Conservation (phyloP, 2,113 vertebrate genomes). For the Engraulis encrasicolus region DNA sequence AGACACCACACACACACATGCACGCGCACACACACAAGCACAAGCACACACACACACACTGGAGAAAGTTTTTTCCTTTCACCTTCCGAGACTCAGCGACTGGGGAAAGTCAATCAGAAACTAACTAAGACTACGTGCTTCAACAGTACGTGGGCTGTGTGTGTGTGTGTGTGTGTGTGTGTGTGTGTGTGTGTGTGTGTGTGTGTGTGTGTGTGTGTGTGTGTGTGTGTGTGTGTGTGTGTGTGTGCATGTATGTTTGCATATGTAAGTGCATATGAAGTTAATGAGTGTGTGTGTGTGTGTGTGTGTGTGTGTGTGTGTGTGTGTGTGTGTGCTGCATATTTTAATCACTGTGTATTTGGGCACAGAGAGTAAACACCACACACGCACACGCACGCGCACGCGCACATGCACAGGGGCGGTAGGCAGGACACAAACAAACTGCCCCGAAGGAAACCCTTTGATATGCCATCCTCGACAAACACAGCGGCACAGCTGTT, state of each 20-base stretch:
- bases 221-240: background rate
- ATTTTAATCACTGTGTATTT: constrained; percentile 8
- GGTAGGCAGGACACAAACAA: constrained; percentile 41
- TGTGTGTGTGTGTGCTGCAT: constrained; percentile 32
- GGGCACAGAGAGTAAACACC: background rate
- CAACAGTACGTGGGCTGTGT: background rate
- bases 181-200: constrained; percentile 45
- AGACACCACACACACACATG: constrained; percentile 16
- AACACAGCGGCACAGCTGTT: constrained; percentile 14
- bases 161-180: background rate
- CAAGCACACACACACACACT: constrained; percentile 20
- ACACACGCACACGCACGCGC: too few relatives aligned
- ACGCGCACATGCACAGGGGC: too few relatives aligned
- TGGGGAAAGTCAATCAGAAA: constrained; percentile 72
- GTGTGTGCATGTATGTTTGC: constrained; percentile 18
- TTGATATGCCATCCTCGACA: constrained; percentile 6
- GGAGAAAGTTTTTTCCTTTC: constrained; percentile 67
- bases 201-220: constrained; percentile 51
- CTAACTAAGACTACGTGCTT: constrained; percentile 28
- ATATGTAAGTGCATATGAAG: constrained; percentile 34
- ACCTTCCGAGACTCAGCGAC: constrained; percentile 63
- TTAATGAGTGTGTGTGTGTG: background rate
- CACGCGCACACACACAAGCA: background rate
- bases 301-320: constrained; percentile 2
- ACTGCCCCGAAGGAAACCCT: constrained; percentile 29